Base-by-base conservation (phyloP, 2,113 vertebrate genomes). In the Mustela lutreola region DNA sequence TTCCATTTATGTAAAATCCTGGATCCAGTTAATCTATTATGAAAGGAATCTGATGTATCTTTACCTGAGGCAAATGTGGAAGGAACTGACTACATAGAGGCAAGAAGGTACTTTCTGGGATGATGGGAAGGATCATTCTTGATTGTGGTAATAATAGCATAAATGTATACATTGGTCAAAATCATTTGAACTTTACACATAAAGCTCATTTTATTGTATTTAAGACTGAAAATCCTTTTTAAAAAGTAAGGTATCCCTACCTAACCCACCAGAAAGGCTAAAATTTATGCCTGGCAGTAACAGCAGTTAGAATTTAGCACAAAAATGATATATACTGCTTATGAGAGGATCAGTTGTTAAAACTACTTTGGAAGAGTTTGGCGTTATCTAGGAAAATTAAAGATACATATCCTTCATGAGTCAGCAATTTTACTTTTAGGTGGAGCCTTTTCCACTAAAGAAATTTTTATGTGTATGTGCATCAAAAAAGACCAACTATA, bases 1-100 rank as follows among this genome's bases (percentile, higher is more conserved):
- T 91, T 94, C 10, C 28, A 80, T 65, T 94, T 97, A 87, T 70
- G 60, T 94, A 42, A 60, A 78, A 62, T 92, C 88, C 45, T 82
- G 15, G 5, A 79, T 83, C 36, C 56, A 89, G 36, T 71, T 97
- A 33, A 58, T 86, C 16, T 86, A 6, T 89, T 96, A 31, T 82
- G 53, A 92, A 94, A 79, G 31, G 10, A 80, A 65, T 85, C 62
- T 84, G 15, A 53, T 80, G 39, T 63, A 26, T 93, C 18, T 26
- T 81, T 90, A 7, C 79, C 28, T 56, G 6, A 16, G 6, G 33
- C 65, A 76, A 45, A 84, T 79, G 3, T 31, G 12, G 39, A 42
- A 92, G 31, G 33, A 79, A 45, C 24, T 84, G 6, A 84, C 78
- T 89, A 79, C 21, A 53, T 28, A 73, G 28, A 5, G 15, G 14